Base-by-base conservation (phyloP, 2,113 vertebrate species). In the Mormyrus iriodes region DNA sequence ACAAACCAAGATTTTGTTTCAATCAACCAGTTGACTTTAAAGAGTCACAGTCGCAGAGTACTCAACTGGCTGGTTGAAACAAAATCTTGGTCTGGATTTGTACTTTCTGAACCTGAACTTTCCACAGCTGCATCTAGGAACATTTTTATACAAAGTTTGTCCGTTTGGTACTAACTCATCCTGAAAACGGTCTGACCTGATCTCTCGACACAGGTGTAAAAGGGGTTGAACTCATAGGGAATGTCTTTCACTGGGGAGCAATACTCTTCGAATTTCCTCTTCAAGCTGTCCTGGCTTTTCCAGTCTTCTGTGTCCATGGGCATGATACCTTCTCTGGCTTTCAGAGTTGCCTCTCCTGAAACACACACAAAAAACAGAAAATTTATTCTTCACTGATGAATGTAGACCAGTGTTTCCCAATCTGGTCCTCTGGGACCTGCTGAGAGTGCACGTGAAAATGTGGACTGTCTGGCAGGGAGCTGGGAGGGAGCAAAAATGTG, bases 141-240 rank as follows among this genome's bases (percentile, higher is more conserved):
- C 8, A 19, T 51, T 44, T 31, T 87, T 39, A 35, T 73, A 0
- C 27, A 58, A 61, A 35, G 27, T 73, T 73, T 73, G 31, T 73
- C 27, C 27, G 31, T 73, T 35, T 15, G 65, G 31, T 3, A 79
- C 15, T 17, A 42, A 15, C 5, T 19, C 73, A 79, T 79, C 73
- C 35, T 39, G 61, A 27, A 65, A 31, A 65, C 27, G 3, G 27
- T 76, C 89, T 86, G 58, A 96, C 96, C 96, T 93, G 93, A 91
- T 93, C 61, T 93, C 79, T 95, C 91, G 76, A 96, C 91, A 53
- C 96, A 96, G 88, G 92, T 94, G 92, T 93, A 96, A 92, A 96
- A 96, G 52, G 96, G 96, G 84, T 96, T 96, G n/a, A 91, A 7
- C 4, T 96, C 95, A 19, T 94, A 90, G 3, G 94, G 92, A 55